These are phyloP conservation scores for Tor tambroides DNA, from an alignment of 2,113 vertebrate species.

Conservation along the genomic window DNA sequence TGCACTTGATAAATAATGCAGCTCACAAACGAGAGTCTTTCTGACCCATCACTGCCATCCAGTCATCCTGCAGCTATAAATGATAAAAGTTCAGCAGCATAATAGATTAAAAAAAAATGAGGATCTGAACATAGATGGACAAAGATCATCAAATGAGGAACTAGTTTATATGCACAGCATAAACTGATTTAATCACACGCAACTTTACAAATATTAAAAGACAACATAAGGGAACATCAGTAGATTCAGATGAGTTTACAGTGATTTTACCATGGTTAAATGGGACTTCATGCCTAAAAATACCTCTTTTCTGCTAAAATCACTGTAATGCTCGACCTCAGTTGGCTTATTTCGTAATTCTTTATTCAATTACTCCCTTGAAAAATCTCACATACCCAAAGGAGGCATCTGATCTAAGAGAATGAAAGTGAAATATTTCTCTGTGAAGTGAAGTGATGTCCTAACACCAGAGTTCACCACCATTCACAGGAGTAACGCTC, in stretches of 20 bases:
- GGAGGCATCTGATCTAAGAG: neutral
- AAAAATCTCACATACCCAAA: constrained; percentile 24
- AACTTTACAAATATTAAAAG: neutral
- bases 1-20: constrained; percentile 27
- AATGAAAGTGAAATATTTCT: constrained; percentile 37
- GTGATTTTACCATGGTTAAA: neutral
- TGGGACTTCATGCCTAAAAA: neutral
- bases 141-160: neutral
- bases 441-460: constrained; percentile 38
- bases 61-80: neutral
- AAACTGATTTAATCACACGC: neutral
- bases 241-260: neutral
- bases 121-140: neutral
- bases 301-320: neutral
- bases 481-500: neutral
- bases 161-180: neutral
- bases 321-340: neutral
- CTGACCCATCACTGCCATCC: neutral
- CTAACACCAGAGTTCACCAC: constrained; percentile 21
- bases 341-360: neutral
- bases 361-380: neutral
- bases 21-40: neutral
- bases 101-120: neutral
- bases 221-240: neutral
- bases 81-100: neutral